A percentile compares a stretch with the other conserved stretches of the same genome.
Conservation (phyloP, 1,140 invertebrate genomes). For the Drosophila sucinea region DNA sequence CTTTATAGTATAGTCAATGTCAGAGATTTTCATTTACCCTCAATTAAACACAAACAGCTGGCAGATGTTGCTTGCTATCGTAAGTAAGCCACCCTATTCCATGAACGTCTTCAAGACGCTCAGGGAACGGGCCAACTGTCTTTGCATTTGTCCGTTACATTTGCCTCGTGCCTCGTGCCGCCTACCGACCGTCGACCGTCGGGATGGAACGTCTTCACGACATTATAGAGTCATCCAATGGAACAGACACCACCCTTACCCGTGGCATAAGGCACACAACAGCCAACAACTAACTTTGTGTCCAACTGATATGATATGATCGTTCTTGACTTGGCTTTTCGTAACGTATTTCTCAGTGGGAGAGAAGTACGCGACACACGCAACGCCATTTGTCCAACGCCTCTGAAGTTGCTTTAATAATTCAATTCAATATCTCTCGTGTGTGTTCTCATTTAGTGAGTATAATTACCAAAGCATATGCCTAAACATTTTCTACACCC, state of each 20-base stretch:
- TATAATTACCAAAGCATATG: slow-evolving; percentile 73
- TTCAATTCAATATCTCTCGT: slow-evolving; percentile 69
- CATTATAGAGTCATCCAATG: slow-evolving; percentile 50
- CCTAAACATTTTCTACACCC: slow-evolving; percentile 67
- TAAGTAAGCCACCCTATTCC: slow-evolving; percentile 61
- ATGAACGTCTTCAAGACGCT: slow-evolving; percentile 75
- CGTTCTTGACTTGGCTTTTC: slow-evolving; percentile 25
- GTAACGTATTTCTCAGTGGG: slow-evolving; percentile 64
- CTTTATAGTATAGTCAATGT: slow-evolving; percentile 36
- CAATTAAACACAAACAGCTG: slow-evolving; percentile 58
- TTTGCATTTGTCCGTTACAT: slow-evolving; percentile 58
- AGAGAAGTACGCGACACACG: slow-evolving; percentile 34
- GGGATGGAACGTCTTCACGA: slow-evolving; percentile 37
- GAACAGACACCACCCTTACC: slow-evolving; percentile 54
- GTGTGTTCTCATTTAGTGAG: slow-evolving; percentile 73
- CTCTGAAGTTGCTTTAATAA: slow-evolving; percentile 67
- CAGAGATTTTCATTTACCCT: slow-evolving; percentile 56
- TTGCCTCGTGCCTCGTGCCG: slow-evolving; percentile 46
- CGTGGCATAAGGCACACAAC: not conserved
- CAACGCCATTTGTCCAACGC: slow-evolving; percentile 61
- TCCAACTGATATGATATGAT: slow-evolving; percentile 21
- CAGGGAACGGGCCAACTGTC: slow-evolving; percentile 74
- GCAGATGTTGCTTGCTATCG: slow-evolving; percentile 46
- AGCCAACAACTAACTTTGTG: slow-evolving; percentile 3
- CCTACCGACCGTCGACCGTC: slow-evolving; percentile 43